phyloP scores from a whole-genome alignment of 1,140 invertebrate genomes.

The Drosophila busckii region DNA sequence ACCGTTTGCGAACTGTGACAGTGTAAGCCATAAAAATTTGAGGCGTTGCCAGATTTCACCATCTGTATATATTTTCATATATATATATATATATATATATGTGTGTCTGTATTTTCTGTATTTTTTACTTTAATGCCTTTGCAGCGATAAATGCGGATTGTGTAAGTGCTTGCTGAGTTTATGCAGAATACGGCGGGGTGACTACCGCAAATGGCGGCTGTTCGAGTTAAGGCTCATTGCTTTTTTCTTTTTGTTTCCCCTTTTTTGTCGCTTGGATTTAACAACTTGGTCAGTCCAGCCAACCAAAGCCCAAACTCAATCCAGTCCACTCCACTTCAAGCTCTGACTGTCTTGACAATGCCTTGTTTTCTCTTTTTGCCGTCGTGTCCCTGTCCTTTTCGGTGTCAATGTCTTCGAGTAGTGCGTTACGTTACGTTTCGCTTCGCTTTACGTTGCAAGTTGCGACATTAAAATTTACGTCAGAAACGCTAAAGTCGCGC shows the following conservation, averaged over 20 bases:
- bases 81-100: not conserved
- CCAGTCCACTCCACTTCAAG: no score
- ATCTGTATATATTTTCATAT: conserved; percentile 34
- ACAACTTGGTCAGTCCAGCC: no score
- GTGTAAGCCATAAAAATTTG: conserved; percentile 6
- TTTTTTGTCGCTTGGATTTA: conserved; percentile 31
- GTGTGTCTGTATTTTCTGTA: conserved; percentile 1
- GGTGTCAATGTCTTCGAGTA: conserved; percentile 37
- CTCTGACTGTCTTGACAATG: no score
- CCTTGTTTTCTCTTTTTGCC: no score
- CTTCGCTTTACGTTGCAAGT: no score
- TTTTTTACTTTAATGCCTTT: conserved; percentile 42
- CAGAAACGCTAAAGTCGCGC: conserved; percentile 29
- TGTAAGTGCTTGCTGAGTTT: conserved; percentile 16
- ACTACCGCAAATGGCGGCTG: conserved; percentile 31
- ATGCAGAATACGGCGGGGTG: not conserved
- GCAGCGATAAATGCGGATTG: conserved; percentile 46
- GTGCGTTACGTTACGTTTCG: conserved; percentile 25
- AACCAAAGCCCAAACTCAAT: no score
- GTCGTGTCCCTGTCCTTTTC: conserved; percentile 21
- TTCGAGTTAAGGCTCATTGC: conserved; percentile 31
- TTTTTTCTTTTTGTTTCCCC: not conserved
- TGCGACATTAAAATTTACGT: conserved; percentile 46
- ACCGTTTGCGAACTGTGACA: conserved; percentile 5
- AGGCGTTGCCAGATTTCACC: conserved; percentile 36